A percentile compares a stretch with the other conserved stretches of the same genome.
Conservation (phyloP, 2,888 invertebrate genomes). For the Nephrotoma guestfalica region DNA sequence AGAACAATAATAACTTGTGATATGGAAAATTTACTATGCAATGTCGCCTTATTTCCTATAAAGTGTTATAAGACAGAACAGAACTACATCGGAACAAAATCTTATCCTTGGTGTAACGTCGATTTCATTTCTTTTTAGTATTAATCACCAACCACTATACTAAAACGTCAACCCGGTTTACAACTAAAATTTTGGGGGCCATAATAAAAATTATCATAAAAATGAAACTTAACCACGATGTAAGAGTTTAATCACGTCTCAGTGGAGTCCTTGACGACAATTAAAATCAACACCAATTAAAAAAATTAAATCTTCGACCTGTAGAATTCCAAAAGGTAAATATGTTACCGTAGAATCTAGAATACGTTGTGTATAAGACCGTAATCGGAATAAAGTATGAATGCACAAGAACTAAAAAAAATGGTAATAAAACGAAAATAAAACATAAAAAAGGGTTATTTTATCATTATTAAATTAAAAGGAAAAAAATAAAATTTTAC, state of each 20-base stretch:
- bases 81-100: no score
- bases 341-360: neutral
- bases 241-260: neutral
- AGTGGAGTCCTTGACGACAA: neutral
- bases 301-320: neutral
- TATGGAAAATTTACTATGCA: no score
- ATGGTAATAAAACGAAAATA: neutral
- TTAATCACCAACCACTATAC: no score
- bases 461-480: slow-evolving; percentile 1
- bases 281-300: neutral
- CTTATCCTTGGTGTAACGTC: no score
- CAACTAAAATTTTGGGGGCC: no score
- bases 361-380: neutral
- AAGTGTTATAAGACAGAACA: no score
- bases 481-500: neutral
- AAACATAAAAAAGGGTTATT: neutral
- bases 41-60: no score
- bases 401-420: neutral
- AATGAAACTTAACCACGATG: neutral
- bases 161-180: no score
- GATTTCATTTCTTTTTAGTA: no score
- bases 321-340: neutral
- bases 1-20: no score
- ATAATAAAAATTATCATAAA: neutral
- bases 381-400: neutral